These are phyloP conservation scores for Accipiter virgatus DNA, from an alignment of 2,113 vertebrate species.

Conservation along the genomic window DNA sequence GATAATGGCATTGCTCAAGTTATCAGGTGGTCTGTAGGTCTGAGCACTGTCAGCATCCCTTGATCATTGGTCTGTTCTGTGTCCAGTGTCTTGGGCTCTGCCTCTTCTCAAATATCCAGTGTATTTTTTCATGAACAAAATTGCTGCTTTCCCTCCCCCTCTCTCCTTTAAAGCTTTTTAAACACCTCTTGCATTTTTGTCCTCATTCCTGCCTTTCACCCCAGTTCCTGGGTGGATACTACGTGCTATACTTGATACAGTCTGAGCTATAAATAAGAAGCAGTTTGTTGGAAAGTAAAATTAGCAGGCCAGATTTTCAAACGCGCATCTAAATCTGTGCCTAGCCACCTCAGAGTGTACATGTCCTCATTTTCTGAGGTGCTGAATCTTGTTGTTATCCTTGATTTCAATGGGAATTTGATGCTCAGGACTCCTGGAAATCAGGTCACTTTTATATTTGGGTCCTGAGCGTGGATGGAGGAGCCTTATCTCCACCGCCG, in stretches of 20 bases:
- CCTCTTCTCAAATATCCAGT: neutral
- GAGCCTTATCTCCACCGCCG: neutral
- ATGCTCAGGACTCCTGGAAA: conserved; percentile 12
- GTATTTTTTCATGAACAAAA: neutral
- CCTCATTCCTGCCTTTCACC: conserved; percentile 61
- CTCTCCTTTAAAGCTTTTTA: neutral
- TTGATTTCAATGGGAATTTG: conserved; percentile 36
- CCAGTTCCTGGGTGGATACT: conserved; percentile 55
- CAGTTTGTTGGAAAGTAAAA: conserved; percentile 58
- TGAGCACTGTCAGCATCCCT: neutral
- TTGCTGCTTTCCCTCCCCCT: neutral
- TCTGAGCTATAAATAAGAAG: conserved; percentile 59
- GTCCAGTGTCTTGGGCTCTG: neutral
- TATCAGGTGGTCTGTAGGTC: neutral
- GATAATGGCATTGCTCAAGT: neutral
- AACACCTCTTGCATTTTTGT: conserved; percentile 36
- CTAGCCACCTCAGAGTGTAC: conserved; percentile 6
- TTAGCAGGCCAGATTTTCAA: conserved; percentile 54
- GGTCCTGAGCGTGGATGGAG: neutral
- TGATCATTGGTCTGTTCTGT: neutral
- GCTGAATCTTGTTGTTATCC: conserved; percentile 43
- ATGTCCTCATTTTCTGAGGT: conserved; percentile 27
- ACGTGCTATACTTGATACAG: conserved; percentile 40
- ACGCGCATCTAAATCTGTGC: conserved; percentile 1
- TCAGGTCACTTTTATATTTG: conserved; percentile 25